Percentiles rank a stretch among this genome's conserved stretches.
These are phyloP conservation scores for Oncorhynchus mykiss DNA, from an alignment of 2,113 vertebrate genomes.

Conservation along the genomic window DNA sequence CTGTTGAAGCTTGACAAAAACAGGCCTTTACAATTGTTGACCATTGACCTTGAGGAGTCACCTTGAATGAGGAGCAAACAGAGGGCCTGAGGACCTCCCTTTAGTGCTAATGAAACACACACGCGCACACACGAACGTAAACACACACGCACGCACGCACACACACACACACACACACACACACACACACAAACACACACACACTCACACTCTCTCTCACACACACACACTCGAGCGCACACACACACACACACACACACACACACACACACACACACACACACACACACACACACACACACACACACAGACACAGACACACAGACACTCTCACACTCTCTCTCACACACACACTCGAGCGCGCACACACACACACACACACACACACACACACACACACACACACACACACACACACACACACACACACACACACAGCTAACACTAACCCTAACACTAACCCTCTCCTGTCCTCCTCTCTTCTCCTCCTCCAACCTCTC, in stretches of 20 bases:
- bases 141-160: not conserved
- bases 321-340: not conserved
- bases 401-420: not conserved
- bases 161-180: not conserved
- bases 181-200: no score
- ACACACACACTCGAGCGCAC: not conserved
- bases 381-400: not conserved
- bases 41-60: constrained; percentile 1
- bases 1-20: not conserved
- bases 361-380: not conserved
- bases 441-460: not conserved
- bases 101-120: not conserved
- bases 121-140: not conserved
- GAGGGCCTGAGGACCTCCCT: not conserved
- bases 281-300: not conserved
- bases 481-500: no score
- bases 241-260: not conserved
- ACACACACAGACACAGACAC: not conserved
- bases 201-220: not conserved
- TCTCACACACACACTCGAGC: not conserved
- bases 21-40: not conserved
- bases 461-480: not conserved
- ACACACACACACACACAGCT: not conserved
- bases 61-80: not conserved
- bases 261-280: not conserved